phyloP scores from a whole-genome alignment of 2,797 vertebrate species.

The Lagocephalus sceleratus region DNA sequence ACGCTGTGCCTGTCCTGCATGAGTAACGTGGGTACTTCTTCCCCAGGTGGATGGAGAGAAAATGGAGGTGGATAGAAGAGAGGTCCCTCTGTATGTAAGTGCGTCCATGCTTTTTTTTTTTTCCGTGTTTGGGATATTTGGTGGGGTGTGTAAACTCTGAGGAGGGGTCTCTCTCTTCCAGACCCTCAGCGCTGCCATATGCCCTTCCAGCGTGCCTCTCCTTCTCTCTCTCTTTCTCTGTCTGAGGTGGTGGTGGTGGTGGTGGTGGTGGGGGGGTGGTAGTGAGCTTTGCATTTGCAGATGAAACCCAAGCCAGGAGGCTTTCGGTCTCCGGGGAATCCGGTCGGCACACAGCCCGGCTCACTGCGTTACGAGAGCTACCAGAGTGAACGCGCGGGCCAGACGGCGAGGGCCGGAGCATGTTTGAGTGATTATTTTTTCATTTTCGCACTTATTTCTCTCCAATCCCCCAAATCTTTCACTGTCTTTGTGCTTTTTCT shows the following conservation, averaged over 20 bases:
- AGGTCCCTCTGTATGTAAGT: conserved; percentile 88
- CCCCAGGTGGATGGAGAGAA: conserved; percentile 72
- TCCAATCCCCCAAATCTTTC: conserved; percentile 13
- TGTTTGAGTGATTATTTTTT: too few relatives aligned
- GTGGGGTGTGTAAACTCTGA: conserved; percentile 1
- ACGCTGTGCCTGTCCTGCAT: too few relatives aligned
- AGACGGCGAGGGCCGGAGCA: not conserved
- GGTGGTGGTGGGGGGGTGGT: conserved; percentile 27
- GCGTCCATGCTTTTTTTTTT: not conserved
- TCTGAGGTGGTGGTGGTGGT: too few relatives aligned
- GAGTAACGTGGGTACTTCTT: conserved; percentile 35
- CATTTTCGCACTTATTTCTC: not conserved
- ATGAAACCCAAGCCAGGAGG: conserved; percentile 55
- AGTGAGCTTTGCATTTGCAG: conserved; percentile 39
- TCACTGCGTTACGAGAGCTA: conserved; percentile 36
- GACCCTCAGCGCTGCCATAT: not conserved
- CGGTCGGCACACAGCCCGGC: conserved; percentile 33
- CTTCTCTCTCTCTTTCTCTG: conserved; percentile 10
- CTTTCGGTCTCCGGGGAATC: conserved; percentile 53
- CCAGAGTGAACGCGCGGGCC: conserved; percentile 13
- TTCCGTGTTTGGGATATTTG: not conserved
- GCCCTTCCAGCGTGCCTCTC: not conserved
- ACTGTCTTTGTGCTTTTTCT: not conserved
- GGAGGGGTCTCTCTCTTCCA: conserved; percentile 6
- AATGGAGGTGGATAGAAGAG: conserved; percentile 84